These are phyloP conservation scores for Congeria kusceri DNA, from an alignment of 2,888 invertebrate species.

Conservation along the genomic window DNA sequence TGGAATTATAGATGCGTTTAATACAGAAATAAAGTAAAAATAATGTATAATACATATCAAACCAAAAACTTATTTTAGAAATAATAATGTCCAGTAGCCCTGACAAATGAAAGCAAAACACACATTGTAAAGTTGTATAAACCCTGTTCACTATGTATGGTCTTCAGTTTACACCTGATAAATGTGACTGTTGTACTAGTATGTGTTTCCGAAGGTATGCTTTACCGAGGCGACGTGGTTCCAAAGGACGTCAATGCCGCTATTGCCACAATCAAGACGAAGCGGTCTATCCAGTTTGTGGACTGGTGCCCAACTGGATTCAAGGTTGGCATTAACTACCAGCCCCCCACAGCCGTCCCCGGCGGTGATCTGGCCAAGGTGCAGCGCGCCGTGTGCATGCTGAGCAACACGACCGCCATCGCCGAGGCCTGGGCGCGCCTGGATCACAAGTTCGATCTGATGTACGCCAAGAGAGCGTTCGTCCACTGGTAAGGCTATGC, in stretches of 20 bases:
- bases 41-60: too few species aligned
- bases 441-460: constrained; percentile 91
- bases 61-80: too few species aligned
- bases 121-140: too few species aligned
- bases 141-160: too few species aligned
- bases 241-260: constrained; percentile 84
- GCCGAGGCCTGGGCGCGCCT: constrained; percentile 94
- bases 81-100: too few species aligned
- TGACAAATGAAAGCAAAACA: too few species aligned
- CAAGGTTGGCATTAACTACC: constrained; percentile 93
- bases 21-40: too few species aligned
- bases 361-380: constrained; percentile 81
- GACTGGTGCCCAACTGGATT: constrained; percentile 81
- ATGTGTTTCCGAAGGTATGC: constrained; percentile 48
- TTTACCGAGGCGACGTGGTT: constrained; percentile 84
- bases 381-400: constrained; percentile 87
- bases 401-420: constrained; percentile 96
- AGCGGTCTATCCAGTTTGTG: constrained; percentile 82
- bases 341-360: constrained; percentile 90
- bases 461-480: constrained; percentile 94
- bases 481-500: constrained; percentile 87
- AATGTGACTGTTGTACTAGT: too few species aligned
- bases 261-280: constrained; percentile 82
- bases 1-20: too few species aligned
- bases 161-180: too few species aligned